Evolutionary conservation across 2,113 vertebrate genomes (phyloP).

Genomic region (Aegotheles bennettii): DNA sequence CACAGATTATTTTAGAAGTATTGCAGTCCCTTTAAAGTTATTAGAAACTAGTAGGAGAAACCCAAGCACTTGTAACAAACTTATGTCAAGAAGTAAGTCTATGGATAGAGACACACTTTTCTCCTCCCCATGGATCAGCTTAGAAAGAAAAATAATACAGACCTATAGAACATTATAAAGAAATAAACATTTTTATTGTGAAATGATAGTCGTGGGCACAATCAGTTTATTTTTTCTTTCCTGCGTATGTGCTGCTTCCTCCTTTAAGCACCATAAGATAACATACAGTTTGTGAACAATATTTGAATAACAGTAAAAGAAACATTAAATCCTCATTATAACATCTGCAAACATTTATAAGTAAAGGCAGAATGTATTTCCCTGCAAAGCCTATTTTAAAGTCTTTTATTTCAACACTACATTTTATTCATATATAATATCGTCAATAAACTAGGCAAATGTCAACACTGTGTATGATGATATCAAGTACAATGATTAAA

Average conservation of each 20-base stretch:
- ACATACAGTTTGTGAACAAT: background rate
- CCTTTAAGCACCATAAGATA: background rate
- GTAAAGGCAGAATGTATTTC: background rate
- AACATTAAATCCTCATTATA: background rate
- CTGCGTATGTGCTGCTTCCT: background rate
- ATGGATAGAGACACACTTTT: background rate
- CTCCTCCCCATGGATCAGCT: background rate
- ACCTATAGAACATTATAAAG: background rate
- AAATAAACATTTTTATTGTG: background rate
- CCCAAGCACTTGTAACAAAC: background rate
- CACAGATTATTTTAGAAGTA: background rate
- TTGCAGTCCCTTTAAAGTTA: background rate
- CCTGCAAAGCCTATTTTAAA: background rate
- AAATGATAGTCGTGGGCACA: background rate
- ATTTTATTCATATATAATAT: background rate
- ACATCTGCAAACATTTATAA: background rate
- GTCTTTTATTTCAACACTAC: background rate
- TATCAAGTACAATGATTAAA: background rate
- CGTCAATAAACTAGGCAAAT: background rate
- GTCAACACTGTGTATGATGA: background rate
- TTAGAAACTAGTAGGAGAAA: background rate
- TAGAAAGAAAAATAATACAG: background rate
- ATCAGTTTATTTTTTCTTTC: background rate
- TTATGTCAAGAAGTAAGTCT: background rate
- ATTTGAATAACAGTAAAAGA: background rate